A percentile compares a stretch with the other conserved stretches of the same genome.
These are phyloP conservation scores for Odobenus rosmarus DNA, from an alignment of 2,113 vertebrate genomes.

Conservation along the genomic window DNA sequence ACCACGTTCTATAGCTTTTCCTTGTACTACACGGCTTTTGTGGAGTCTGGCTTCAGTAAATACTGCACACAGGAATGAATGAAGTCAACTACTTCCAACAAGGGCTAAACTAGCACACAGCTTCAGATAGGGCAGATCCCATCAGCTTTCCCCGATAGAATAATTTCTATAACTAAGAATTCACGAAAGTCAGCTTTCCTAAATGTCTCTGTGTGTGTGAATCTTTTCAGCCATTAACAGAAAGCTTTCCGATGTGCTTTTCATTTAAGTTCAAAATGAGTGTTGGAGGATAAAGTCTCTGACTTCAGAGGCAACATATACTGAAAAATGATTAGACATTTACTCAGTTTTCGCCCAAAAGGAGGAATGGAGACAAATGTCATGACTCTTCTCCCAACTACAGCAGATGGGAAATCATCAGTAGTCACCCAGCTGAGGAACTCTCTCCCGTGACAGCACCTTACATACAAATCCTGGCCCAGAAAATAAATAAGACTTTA, in stretches of 20 bases:
- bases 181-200: not conserved
- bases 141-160: not conserved
- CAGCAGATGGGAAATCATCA: not conserved
- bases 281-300: not conserved
- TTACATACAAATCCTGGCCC: not conserved
- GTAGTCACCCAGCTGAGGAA: not conserved
- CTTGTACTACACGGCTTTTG: not conserved
- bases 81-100: not conserved
- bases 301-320: not conserved
- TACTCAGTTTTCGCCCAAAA: constrained; percentile 15
- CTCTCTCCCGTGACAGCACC: not conserved
- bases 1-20: not conserved
- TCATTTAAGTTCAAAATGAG: not conserved
- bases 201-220: not conserved
- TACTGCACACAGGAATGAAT: not conserved
- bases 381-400: not conserved
- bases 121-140: not conserved
- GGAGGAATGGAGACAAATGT: not conserved
- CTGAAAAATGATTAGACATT: not conserved
- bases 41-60: not conserved
- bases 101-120: not conserved
- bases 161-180: not conserved
- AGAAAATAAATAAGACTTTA: constrained; percentile 28
- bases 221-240: not conserved
- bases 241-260: not conserved